Base-by-base conservation (phyloP, 1,140 invertebrate species). In the Pararge aegeria region DNA sequence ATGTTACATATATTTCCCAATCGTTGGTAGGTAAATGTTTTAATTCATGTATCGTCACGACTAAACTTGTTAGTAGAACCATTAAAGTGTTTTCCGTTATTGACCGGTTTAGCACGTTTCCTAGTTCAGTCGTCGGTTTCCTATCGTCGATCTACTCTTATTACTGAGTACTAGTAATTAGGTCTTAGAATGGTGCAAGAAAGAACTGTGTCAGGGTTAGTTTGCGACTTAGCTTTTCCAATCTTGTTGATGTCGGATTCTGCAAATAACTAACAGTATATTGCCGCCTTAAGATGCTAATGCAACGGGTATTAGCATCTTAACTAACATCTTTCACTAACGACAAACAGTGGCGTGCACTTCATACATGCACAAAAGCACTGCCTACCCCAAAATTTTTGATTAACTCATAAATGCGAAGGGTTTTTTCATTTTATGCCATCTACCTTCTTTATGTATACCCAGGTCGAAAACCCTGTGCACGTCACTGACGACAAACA, bases 141-240 rank as follows among this genome's bases (percentile, higher is more conserved):
- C 75, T 78, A 78, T 75, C 73, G 60, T 27, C 27, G 68, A 78
- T 78, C 70, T 72, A 73, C 61, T 55, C 55, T 70, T 58, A 64
- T 64, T 61, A 64, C 61, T 59, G 49, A 54, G 51, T 73, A 37
- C 29, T 70, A 55, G 68, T 71, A 86, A 83, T 82, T 80, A 75
- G 77, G 70, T 75, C 69, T 74, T 55, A 68, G 70, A 79, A 70
- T 72, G 68, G 68, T 73, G 73, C 70, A 59, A 80, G 66, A 75
- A 73, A 68, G 64, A 84, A 80, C 68, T 75, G 68, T 77, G 80
- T 79, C 75, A 77, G 72, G 78, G 74, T 70, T 73, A 68, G 63
- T 65, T 66, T 63, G 53, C 62, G 64, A 73, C 65, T 58, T 72
- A 72, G 65, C 67, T 71, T 78, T 78, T 73, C 75, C 69, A 67